Conservation (phyloP, 2,797 vertebrate genomes). For the Notolabrus celidotus region DNA sequence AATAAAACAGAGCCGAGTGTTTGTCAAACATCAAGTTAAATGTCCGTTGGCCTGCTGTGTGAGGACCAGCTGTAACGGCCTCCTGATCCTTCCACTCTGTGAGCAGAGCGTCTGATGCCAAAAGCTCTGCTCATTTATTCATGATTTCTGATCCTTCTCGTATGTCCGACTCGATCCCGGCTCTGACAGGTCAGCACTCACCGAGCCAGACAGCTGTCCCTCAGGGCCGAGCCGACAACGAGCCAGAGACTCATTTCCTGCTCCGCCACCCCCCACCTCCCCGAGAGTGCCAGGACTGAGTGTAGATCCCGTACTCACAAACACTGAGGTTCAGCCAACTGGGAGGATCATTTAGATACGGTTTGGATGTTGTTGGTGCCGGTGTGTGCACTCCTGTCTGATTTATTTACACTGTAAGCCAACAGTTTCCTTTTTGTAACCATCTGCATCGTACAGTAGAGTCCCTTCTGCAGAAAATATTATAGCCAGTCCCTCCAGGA, state of each 20-base stretch:
- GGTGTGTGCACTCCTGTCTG: not conserved
- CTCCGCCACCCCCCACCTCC: not conserved
- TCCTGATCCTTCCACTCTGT: constrained; percentile 2
- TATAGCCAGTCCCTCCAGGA: too few relatives aligned
- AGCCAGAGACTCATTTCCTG: constrained; percentile 25
- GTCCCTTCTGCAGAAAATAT: too few relatives aligned
- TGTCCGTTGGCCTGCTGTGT: too few relatives aligned
- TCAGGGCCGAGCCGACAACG: constrained; percentile 15
- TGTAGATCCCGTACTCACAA: not conserved
- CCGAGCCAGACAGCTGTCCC: constrained; percentile 35
- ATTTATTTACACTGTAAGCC: not conserved
- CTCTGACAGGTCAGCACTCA: constrained; percentile 51
- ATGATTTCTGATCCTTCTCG: constrained; percentile 58
- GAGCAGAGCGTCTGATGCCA: constrained; percentile 19
- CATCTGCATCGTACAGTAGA: too few relatives aligned
- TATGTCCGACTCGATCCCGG: constrained; percentile 40
- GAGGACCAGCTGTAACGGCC: not conserved
- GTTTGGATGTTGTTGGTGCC: constrained; percentile 3
- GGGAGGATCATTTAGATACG: constrained; percentile 1
- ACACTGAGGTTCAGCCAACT: not conserved
- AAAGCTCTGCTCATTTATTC: constrained; percentile 59
- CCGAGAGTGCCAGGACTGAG: not conserved
- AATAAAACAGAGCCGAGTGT: too few relatives aligned
- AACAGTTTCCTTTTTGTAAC: too few relatives aligned
- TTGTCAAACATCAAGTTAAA: too few relatives aligned